Percentiles rank a stretch among this genome's conserved stretches.
phyloP scores from a whole-genome alignment of 2,888 invertebrate genomes.

The Acrobasis suavella region DNA sequence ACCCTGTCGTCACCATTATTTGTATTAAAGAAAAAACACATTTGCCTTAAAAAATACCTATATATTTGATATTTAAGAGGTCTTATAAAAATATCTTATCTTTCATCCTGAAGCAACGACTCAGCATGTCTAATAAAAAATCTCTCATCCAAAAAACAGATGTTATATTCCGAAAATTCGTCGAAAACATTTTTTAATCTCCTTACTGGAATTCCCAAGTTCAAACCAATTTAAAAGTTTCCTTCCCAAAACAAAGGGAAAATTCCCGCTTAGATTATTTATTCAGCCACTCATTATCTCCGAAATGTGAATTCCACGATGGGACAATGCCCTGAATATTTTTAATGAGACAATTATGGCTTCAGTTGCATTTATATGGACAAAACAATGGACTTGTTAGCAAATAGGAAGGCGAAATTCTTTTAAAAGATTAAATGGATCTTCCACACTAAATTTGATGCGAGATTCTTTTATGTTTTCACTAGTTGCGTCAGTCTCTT shows the following conservation, averaged over 20 bases:
- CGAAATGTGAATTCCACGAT: conserved; percentile 21
- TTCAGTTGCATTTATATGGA: conserved; percentile 9
- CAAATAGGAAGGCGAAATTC: background rate
- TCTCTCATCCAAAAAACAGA: background rate
- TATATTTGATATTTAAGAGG: too few relatives aligned
- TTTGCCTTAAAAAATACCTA: too few relatives aligned
- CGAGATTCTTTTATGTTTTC: background rate
- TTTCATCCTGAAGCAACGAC: too few relatives aligned
- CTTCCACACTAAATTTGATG: background rate
- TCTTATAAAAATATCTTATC: too few relatives aligned
- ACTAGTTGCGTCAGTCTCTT: too few relatives aligned
- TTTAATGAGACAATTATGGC: conserved; percentile 24
- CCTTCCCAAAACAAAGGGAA: conserved; percentile 12
- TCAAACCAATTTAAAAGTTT: conserved; percentile 22
- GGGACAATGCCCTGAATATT: conserved; percentile 1
- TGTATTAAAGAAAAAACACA: too few relatives aligned
- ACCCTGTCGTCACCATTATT: too few relatives aligned
- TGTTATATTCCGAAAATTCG: conserved; percentile 10
- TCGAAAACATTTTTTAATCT: conserved; percentile 13
- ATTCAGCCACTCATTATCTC: conserved; percentile 23
- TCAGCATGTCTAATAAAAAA: background rate
- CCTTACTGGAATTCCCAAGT: conserved; percentile 8
- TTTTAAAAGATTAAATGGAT: background rate
- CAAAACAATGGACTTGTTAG: conserved; percentile 5
- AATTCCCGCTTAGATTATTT: conserved; percentile 18